Conservation (phyloP, 1,140 invertebrate genomes). For the Drosophila quadrilineata region DNA sequence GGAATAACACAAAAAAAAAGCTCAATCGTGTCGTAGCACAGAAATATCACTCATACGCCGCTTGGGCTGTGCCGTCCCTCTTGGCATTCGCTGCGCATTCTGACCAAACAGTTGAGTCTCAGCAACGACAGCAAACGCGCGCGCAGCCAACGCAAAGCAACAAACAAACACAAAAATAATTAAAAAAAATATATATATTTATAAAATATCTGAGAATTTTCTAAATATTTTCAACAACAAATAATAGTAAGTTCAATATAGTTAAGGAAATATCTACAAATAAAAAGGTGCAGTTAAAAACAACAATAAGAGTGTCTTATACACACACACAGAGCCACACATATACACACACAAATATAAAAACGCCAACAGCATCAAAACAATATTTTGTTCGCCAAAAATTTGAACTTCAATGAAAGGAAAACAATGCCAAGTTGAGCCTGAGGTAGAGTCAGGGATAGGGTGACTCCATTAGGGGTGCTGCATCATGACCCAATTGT, state of each 20-base stretch:
- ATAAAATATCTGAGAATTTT: conserved; percentile 1
- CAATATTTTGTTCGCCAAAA: conserved; percentile 2
- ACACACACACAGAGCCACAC: background rate
- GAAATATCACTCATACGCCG: conserved; percentile 72
- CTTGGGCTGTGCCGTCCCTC: conserved; percentile 55
- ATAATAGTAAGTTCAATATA: background rate
- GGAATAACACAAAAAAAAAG: no score
- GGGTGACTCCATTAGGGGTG: conserved; percentile 37
- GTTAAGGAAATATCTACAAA: background rate
- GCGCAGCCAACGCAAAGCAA: conserved; percentile 24
- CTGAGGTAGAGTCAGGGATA: background rate
- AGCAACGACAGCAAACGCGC: conserved; percentile 61
- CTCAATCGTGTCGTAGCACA: conserved; percentile 47
- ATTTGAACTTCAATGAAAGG: background rate
- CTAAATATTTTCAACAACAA: no score
- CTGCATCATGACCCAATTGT: conserved; percentile 56
- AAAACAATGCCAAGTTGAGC: background rate
- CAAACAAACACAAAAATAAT: conserved; percentile 14
- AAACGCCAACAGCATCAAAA: background rate
- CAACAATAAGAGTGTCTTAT: background rate
- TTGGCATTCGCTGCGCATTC: conserved; percentile 52
- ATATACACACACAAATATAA: background rate
- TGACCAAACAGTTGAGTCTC: conserved; percentile 71
- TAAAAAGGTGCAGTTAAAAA: background rate
- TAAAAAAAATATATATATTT: conserved; percentile 7